Percentiles rank a stretch among this genome's conserved stretches.
Evolutionary conservation across 2,797 vertebrate genomes (phyloP).

Genomic region (Lepilemur ruficaudatus): DNA sequence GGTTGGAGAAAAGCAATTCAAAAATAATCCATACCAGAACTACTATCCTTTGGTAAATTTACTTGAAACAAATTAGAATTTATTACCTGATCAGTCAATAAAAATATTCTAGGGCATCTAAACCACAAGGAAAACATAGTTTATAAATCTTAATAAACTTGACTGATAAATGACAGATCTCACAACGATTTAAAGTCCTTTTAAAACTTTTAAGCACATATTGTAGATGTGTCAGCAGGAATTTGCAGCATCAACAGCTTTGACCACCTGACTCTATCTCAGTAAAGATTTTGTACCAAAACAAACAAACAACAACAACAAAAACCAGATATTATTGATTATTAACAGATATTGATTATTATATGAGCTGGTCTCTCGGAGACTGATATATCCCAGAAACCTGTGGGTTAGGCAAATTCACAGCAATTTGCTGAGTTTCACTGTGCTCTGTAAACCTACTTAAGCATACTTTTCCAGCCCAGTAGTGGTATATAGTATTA

Average conservation of each 20-base stretch:
- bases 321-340: not conserved
- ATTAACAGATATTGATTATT: not conserved
- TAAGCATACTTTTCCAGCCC: not conserved
- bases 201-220: not conserved
- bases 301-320: not conserved
- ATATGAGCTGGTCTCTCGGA: not conserved
- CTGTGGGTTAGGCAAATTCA: not conserved
- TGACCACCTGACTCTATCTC: not conserved
- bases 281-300: not conserved
- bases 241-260: not conserved
- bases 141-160: constrained; percentile 4
- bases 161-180: not conserved
- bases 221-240: not conserved
- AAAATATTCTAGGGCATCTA: not conserved
- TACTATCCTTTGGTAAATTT: not conserved
- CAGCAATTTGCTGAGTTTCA: not conserved
- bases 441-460: not conserved
- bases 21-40: not conserved
- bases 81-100: not conserved
- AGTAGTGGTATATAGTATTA: not conserved
- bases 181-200: not conserved
- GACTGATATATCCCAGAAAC: not conserved
- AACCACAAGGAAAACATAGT: not conserved
- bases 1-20: not conserved
- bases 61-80: constrained; percentile 4